These are phyloP conservation scores for Polydrusus cervinus DNA, from an alignment of 2,888 invertebrate species.

Conservation along the genomic window DNA sequence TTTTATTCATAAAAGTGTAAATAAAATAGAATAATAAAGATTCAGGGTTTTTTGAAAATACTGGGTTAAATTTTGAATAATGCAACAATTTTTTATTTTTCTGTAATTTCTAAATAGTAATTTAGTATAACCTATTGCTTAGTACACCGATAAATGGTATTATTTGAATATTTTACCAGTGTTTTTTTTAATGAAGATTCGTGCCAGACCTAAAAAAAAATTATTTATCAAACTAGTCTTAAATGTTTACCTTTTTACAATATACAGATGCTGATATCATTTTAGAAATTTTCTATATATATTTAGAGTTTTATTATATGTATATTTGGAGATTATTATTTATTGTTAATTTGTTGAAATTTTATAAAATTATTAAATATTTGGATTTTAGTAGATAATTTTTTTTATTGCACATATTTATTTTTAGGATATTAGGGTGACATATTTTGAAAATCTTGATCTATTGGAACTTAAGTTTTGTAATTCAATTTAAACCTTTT, in stretches of 20 bases:
- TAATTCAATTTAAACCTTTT: background rate
- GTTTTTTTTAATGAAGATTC: slow-evolving; percentile 1
- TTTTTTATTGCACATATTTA: slow-evolving; percentile 4
- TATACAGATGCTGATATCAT: slow-evolving; percentile 16
- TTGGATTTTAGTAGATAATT: background rate
- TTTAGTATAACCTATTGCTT: too few relatives aligned
- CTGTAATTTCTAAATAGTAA: too few relatives aligned
- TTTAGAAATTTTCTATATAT: slow-evolving; percentile 4
- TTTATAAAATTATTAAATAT: slow-evolving; percentile 13
- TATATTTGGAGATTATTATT: slow-evolving; percentile 25
- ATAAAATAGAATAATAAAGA: background rate
- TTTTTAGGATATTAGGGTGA: slow-evolving; percentile 5
- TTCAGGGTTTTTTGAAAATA: slow-evolving; percentile 2
- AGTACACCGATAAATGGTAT: background rate
- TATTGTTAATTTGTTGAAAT: slow-evolving; percentile 23
- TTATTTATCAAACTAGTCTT: slow-evolving; percentile 31
- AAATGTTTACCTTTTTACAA: slow-evolving; percentile 36
- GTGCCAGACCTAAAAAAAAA: slow-evolving; percentile 21
- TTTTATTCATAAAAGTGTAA: background rate
- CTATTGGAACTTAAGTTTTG: background rate
- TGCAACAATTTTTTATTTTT: background rate
- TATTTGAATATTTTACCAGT: background rate
- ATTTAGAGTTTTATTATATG: slow-evolving; percentile 10
- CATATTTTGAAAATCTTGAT: slow-evolving; percentile 4
- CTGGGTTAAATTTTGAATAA: background rate